phyloP scores from a whole-genome alignment of 2,113 vertebrate genomes.

The Rousettus leschenaultii region DNA sequence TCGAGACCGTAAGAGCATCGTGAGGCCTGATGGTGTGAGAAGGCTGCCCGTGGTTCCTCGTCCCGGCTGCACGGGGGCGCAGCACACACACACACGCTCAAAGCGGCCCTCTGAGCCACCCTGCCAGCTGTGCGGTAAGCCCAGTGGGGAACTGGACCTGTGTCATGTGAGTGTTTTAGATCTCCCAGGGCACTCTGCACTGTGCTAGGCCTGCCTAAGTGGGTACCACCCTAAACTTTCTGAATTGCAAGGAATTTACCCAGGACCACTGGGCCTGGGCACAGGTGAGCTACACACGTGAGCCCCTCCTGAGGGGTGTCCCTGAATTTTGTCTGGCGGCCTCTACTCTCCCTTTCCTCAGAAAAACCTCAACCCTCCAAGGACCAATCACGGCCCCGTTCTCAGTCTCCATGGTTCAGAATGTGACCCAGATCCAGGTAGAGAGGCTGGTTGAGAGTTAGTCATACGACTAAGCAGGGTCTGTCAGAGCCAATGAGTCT shows the following conservation, averaged over 20 bases:
- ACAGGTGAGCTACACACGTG: accelerated
- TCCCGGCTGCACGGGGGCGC: accelerated
- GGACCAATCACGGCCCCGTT: neutral
- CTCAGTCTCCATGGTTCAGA: accelerated
- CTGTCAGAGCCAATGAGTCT: neutral
- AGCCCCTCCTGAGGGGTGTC: neutral
- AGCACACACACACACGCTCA: neutral
- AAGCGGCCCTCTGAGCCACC: accelerated
- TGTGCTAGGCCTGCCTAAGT: neutral
- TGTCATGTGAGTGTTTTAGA: neutral
- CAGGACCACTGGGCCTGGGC: neutral
- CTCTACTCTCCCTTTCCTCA: neutral
- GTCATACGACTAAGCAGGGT: neutral
- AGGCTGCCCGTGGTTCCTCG: accelerated
- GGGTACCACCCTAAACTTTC: neutral
- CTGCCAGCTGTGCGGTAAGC: neutral
- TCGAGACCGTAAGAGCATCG: neutral
- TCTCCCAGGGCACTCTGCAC: neutral
- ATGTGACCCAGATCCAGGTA: neutral
- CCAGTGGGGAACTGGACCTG: accelerated
- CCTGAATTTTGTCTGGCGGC: neutral
- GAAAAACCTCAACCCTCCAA: neutral
- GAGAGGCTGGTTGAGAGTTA: neutral
- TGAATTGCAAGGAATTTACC: neutral
- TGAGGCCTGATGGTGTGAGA: too few relatives aligned